These are phyloP conservation scores for Chesias legatella DNA, from an alignment of 2,888 invertebrate genomes.

Conservation along the genomic window DNA sequence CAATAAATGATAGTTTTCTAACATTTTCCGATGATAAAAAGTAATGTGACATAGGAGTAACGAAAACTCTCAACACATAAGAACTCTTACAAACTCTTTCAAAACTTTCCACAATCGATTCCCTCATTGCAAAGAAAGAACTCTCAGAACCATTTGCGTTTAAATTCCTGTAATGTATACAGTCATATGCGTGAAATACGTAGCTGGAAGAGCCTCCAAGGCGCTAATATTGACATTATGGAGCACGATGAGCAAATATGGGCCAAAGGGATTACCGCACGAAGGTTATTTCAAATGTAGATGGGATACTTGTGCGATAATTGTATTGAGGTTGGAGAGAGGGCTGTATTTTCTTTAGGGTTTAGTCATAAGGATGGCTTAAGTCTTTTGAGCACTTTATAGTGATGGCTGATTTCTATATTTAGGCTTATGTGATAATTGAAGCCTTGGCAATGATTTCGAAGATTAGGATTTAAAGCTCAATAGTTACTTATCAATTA, in stretches of 20 bases:
- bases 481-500: too few species aligned
- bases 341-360: slow-evolving; percentile 6
- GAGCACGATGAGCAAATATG: slow-evolving; percentile 40
- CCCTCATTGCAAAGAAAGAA: too few species aligned
- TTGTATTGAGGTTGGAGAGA: slow-evolving; percentile 17
- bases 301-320: slow-evolving; percentile 16
- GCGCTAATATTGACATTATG: slow-evolving; percentile 46
- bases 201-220: slow-evolving; percentile 27
- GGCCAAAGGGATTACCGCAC: slow-evolving; percentile 32
- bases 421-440: too few species aligned
- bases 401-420: background rate
- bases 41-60: too few species aligned
- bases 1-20: too few species aligned
- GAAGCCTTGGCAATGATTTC: too few species aligned
- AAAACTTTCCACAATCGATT: too few species aligned
- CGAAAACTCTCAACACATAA: too few species aligned
- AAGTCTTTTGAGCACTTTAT: background rate
- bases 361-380: background rate
- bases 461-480: too few species aligned
- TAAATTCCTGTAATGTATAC: slow-evolving; percentile 7
- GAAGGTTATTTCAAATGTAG: slow-evolving; percentile 33
- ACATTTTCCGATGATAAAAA: too few species aligned
- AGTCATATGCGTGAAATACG: slow-evolving; percentile 12
- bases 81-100: too few species aligned
- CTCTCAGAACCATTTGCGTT: slow-evolving; percentile 5